Evolutionary conservation across 2,888 invertebrate species (phyloP).

Genomic region (Drosophila crucigera): DNA sequence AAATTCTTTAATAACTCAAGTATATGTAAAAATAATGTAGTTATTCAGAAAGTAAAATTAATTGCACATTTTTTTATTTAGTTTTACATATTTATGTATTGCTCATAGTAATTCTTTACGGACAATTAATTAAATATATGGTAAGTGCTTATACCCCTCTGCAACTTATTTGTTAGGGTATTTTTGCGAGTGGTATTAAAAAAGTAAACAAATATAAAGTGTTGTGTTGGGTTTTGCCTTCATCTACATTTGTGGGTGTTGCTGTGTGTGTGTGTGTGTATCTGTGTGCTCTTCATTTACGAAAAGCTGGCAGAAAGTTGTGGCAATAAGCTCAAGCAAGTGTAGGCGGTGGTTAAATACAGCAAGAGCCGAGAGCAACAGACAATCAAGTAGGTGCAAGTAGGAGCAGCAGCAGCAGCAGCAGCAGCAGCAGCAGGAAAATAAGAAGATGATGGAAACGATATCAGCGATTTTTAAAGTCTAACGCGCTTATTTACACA

Average conservation of each 20-base stretch:
- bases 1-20: neutral
- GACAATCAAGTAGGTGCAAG: constrained; percentile 7
- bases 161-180: constrained; percentile 9
- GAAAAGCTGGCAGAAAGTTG: constrained; percentile 72
- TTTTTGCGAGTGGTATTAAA: constrained; percentile 12
- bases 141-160: neutral
- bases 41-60: neutral
- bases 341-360: constrained; percentile 40
- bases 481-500: constrained; percentile 73
- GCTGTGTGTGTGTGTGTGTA: constrained; percentile 15
- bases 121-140: neutral
- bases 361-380: constrained; percentile 24
- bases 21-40: neutral
- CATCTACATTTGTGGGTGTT: constrained; percentile 5
- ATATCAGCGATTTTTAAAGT: constrained; percentile 66
- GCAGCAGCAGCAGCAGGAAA: neutral
- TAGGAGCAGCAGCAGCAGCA: constrained; percentile 6
- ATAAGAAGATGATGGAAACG: constrained; percentile 10
- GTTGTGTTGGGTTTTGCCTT: constrained; percentile 36
- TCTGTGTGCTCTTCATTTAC: constrained; percentile 68
- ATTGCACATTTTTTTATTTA: neutral
- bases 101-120: neutral
- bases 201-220: constrained; percentile 73
- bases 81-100: neutral
- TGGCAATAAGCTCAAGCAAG: constrained; percentile 65